These are phyloP conservation scores for Coregonus suidteri DNA, from an alignment of 2,797 vertebrate species.

Conservation along the genomic window DNA sequence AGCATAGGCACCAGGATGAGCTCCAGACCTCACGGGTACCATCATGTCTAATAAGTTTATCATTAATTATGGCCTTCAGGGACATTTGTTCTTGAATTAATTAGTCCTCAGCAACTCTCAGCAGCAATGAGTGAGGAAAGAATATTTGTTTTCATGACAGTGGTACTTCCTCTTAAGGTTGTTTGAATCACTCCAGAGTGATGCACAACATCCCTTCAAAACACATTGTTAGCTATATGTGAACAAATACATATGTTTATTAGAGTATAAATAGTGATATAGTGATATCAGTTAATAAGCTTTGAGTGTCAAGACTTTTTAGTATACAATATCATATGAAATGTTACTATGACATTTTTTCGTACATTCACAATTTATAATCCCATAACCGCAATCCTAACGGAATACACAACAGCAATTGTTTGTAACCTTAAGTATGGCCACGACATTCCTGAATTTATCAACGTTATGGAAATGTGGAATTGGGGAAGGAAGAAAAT, in stretches of 20 bases:
- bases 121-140: conserved; percentile 52
- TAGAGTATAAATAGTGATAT: too few relatives aligned
- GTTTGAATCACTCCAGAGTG: conserved; percentile 18
- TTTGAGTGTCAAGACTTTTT: too few relatives aligned
- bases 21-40: conserved; percentile 74
- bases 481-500: conserved; percentile 13
- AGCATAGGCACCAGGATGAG: conserved; percentile 61
- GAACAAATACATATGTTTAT: too few relatives aligned
- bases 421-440: conserved; percentile 29
- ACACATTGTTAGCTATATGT: too few relatives aligned
- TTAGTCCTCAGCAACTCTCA: conserved; percentile 69
- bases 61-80: conserved; percentile 78
- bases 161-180: conserved; percentile 36
- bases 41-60: conserved; percentile 78
- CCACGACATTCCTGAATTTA: conserved; percentile 15
- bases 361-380: not conserved
- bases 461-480: conserved; percentile 20
- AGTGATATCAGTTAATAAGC: too few relatives aligned
- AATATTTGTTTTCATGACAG: conserved; percentile 44
- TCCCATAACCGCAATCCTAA: not conserved
- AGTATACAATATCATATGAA: too few relatives aligned
- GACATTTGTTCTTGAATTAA: conserved; percentile 78
- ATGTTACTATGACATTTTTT: too few relatives aligned
- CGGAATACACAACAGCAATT: conserved; percentile 30
- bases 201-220: not conserved